These are phyloP conservation scores for Rhagonycha lutea DNA, from an alignment of 2,888 invertebrate species.

Conservation along the genomic window DNA sequence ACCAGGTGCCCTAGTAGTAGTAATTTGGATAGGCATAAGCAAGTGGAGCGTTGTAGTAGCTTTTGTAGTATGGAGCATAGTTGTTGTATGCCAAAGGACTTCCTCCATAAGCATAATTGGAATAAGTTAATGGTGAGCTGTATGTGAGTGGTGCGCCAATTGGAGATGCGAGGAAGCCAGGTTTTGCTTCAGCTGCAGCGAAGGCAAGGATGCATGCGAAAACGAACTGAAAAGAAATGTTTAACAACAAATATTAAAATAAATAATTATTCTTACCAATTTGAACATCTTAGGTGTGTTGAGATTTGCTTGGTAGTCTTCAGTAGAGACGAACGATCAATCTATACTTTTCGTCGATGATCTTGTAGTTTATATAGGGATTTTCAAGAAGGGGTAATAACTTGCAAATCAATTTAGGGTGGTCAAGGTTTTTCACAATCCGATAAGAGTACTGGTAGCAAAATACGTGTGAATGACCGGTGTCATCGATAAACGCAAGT, in stretches of 20 bases:
- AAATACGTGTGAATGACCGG: slow-evolving; percentile 3
- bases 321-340: slow-evolving; percentile 16
- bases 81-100: slow-evolving; percentile 37
- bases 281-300: slow-evolving; percentile 50
- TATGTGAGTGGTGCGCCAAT: slow-evolving; percentile 42
- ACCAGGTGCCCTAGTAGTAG: slow-evolving; percentile 10
- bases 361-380: slow-evolving; percentile 8
- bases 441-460: slow-evolving; percentile 5
- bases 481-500: slow-evolving; percentile 4
- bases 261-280: slow-evolving; percentile 47
- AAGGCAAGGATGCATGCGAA: slow-evolving; percentile 57
- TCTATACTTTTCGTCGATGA: background rate
- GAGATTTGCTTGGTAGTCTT: slow-evolving; percentile 26
- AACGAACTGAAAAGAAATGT: slow-evolving; percentile 52
- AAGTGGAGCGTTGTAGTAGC: slow-evolving; percentile 35
- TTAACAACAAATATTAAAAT: background rate
- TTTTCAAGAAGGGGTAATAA: slow-evolving; percentile 16
- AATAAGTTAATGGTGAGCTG: slow-evolving; percentile 17
- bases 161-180: slow-evolving; percentile 47
- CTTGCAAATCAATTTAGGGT: slow-evolving; percentile 6
- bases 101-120: slow-evolving; percentile 37
- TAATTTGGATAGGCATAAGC: slow-evolving; percentile 29
- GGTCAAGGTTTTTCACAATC: slow-evolving; percentile 9
- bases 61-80: slow-evolving; percentile 29
- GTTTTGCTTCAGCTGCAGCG: slow-evolving; percentile 54